Evolutionary conservation across 2,113 vertebrate genomes (phyloP).

Genomic region (Lepus europaeus): DNA sequence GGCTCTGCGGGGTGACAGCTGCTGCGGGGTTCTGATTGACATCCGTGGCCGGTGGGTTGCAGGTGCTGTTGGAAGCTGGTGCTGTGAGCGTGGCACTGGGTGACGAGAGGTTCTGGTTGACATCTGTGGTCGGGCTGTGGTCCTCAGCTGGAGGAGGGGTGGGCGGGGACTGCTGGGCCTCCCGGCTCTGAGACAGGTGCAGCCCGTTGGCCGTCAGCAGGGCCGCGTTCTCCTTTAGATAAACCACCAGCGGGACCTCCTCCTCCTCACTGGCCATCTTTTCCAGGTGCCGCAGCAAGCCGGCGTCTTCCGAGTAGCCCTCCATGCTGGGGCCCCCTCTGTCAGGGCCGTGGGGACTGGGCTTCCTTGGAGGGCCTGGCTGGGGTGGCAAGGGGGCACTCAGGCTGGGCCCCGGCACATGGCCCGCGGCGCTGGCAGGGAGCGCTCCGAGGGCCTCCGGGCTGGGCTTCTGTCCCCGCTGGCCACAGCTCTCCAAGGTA

Average conservation of each 20-base stretch:
- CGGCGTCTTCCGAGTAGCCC: constrained; percentile 83
- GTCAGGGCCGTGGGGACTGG: background rate
- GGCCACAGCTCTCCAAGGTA: constrained; percentile 87
- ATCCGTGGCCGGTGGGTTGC: constrained; percentile 53
- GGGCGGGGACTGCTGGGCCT: constrained; percentile 44
- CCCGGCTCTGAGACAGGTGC: constrained; percentile 65
- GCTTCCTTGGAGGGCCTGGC: constrained; percentile 14
- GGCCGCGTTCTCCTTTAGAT: constrained; percentile 88
- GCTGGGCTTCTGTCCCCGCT: constrained; percentile 68
- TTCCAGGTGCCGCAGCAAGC: constrained; percentile 62
- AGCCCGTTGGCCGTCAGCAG: constrained; percentile 83
- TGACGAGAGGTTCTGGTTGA: constrained; percentile 72
- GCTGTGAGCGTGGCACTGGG: background rate
- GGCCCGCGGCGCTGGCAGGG: constrained; percentile 74
- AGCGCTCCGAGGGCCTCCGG: constrained; percentile 57
- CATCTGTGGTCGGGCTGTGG: constrained; percentile 9
- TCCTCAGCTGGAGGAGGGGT: constrained; percentile 33
- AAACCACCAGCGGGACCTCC: constrained; percentile 85
- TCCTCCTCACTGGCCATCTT: constrained; percentile 74
- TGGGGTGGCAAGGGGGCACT: constrained; percentile 78
- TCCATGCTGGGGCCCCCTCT: constrained; percentile 87
- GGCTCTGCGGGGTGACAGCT: background rate
- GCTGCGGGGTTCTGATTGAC: constrained; percentile 71
- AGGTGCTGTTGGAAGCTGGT: constrained; percentile 19
- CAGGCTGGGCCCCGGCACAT: constrained; percentile 87